Evolutionary conservation across 2,113 vertebrate genomes (phyloP), one percentile per base, ranked within the genome.

Genomic region (Pangasianodon hypophthalmus): DNA sequence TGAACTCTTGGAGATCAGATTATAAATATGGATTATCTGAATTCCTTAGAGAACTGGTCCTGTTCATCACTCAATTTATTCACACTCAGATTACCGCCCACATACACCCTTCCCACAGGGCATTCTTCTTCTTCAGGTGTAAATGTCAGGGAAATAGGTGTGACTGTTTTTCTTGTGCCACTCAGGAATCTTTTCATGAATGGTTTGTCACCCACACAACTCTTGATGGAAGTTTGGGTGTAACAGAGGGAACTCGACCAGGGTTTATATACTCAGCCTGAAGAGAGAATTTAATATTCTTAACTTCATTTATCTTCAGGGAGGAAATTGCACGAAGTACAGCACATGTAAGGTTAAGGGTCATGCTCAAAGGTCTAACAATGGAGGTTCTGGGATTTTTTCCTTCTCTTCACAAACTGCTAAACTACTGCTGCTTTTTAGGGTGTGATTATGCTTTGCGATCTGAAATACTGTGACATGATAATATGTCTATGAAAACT

Each of bases 71-170:
- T 84, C 79, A 79, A 92, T 90, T 88, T 90, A 88, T 93, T 92
- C 88, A 85, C 58, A 56, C 48, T 46, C 52, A 50, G 58, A 81
- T 82, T 86, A 93, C 88, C 82, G 58, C 92, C 93, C 89, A 90
- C 93, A 91, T 90, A 85, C 16, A 4, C 69, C 48, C 88, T 50
- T 90, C 91, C 92, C 92, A 85, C 32, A 29, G 84, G 92, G 90
- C 88, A 90, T 71, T 77, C 88, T 29, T 87, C 69, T 92, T 93
- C 91, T 94, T 91, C 84, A 94, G 88, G 93, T 95, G 94, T 94
- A 86, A 95, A 93, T 91, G 89, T 93, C 93, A 91, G 92, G 87
- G 88, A 93, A 93, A 94, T 94, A 90, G 93, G 93, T 95, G 94
- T 91, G 93, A 95, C 91, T 87, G 62, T n/a, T 32, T 89, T 56